Percentiles rank a stretch among this genome's conserved stretches.
Evolutionary conservation across 2,113 vertebrate species (phyloP).

Genomic region (Misgurnus anguillicaudatus): DNA sequence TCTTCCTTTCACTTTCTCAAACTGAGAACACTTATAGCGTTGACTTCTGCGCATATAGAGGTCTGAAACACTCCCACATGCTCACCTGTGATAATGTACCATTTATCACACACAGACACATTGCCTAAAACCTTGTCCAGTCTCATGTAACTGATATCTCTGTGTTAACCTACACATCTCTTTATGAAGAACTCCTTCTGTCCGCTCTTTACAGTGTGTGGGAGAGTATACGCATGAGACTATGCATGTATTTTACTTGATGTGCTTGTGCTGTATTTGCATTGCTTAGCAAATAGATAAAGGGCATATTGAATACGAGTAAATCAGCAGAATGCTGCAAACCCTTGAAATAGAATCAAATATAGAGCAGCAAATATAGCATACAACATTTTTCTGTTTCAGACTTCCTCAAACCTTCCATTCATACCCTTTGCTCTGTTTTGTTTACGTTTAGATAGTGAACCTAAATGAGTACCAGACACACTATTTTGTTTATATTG

Average conservation of each 20-base stretch:
- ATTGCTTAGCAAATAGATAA: neutral
- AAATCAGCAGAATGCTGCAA: neutral
- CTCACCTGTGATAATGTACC: conserved; percentile 22
- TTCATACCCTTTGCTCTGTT: neutral
- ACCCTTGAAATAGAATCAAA: neutral
- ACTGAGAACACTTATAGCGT: neutral
- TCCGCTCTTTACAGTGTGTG: neutral
- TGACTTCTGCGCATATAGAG: conserved; percentile 22
- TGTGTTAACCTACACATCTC: conserved; percentile 11
- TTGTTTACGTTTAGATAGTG: neutral
- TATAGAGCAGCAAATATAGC: neutral
- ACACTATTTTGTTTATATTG: neutral
- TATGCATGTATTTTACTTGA: neutral
- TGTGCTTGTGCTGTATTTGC: neutral
- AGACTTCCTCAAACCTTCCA: neutral
- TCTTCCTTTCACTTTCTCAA: neutral
- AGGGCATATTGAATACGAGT: neutral
- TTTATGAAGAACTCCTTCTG: neutral
- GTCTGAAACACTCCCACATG: conserved; percentile 8
- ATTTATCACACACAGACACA: conserved; percentile 7
- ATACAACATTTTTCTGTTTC: neutral
- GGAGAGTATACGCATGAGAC: neutral
- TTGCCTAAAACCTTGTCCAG: neutral
- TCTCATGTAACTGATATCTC: conserved; percentile 9
- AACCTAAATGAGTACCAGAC: too few species aligned